Evolutionary conservation across 2,888 invertebrate genomes (phyloP).

Genomic region (Ethmia dodecea): DNA sequence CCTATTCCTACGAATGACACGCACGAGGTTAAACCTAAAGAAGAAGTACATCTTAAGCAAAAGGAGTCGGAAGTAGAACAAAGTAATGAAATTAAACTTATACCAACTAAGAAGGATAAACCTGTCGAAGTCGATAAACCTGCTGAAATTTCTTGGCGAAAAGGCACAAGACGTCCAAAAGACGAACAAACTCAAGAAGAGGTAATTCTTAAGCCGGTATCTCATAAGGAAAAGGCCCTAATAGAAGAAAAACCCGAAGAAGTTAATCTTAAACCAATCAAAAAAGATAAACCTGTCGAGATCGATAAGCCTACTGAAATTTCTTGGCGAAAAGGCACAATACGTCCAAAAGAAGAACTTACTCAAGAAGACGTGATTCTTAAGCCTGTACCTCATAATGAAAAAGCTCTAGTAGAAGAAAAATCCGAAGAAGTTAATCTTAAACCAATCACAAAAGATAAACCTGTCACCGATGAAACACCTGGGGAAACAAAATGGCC

Average conservation of each 20-base stretch:
- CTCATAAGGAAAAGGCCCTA: constrained; percentile 24
- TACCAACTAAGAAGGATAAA: constrained; percentile 28
- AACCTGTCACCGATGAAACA: constrained; percentile 28
- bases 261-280: constrained; percentile 35
- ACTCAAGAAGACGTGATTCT: constrained; percentile 30
- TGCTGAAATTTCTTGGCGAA: constrained; percentile 39
- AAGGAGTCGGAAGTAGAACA: constrained; percentile 36
- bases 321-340: constrained; percentile 33
- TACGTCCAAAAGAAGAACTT: constrained; percentile 30
- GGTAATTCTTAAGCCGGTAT: constrained; percentile 39
- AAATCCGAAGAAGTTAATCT: constrained; percentile 56
- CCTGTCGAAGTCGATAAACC: constrained; percentile 28
- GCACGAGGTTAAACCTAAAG: constrained; percentile 39
- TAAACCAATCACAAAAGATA: constrained; percentile 37
- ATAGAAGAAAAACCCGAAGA: constrained; percentile 58
- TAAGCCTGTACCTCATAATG: constrained; percentile 28
- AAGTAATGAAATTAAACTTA: constrained; percentile 22
- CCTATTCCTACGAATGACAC: constrained; percentile 34
- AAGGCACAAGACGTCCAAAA: constrained; percentile 32
- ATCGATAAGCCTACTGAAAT: constrained; percentile 41
- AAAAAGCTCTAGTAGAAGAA: constrained; percentile 33
- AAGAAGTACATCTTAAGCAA: constrained; percentile 24
- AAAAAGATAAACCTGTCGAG: constrained; percentile 25
- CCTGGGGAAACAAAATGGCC: constrained; percentile 44
- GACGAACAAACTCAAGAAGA: constrained; percentile 42